Evolutionary conservation across 2,113 vertebrate genomes (phyloP), one percentile per base, ranked within the genome.

Genomic region (Leuciscus idus): DNA sequence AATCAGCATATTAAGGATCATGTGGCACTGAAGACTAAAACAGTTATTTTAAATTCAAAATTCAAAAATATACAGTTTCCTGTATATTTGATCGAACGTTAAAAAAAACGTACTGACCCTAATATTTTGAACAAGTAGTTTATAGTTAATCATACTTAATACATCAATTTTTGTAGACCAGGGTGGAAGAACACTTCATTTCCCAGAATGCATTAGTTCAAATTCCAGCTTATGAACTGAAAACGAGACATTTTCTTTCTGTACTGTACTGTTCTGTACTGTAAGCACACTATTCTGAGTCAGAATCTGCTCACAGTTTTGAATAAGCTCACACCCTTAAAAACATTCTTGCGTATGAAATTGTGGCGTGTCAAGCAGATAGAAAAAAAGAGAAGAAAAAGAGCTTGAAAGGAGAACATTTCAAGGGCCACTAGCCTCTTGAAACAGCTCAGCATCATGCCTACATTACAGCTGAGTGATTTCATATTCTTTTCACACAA

Each of bases 401-500:
- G 19, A 33, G 26, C 33, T 55, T 36, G 23, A 30, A 81, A 64
- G 50, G 26, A 55, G 19, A 23, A 43, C 7, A 74, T 74, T 84
- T 74, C 33, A 74, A 74, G 50, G 68, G 50, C 10, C 46, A n/a
- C 64, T 50, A 50, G 64, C 11, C 21, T 73, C 82, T 26, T 43
- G 21, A 72, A 84, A 72, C 64, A 72, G 50, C 30, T 57, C 66
- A 74, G 64, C 81, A 55, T 70, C 64, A 64, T 68, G 48, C 50
- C 28, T 55, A 26, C 81, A 52, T 72, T 72, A 72, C 52, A 73
- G 48, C 10, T 36, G 82, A 74, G 52, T 13, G 33, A 84, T 57
- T 84, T 73, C 66, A 57, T 43, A 84, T 73, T 84, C 82, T 73
- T 7, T 59, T 73, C 82, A 74, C 82, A 36, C 68, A 39, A 26